These are phyloP conservation scores for Pipistrellus kuhlii DNA, from an alignment of 2,797 vertebrate genomes.

Conservation along the genomic window DNA sequence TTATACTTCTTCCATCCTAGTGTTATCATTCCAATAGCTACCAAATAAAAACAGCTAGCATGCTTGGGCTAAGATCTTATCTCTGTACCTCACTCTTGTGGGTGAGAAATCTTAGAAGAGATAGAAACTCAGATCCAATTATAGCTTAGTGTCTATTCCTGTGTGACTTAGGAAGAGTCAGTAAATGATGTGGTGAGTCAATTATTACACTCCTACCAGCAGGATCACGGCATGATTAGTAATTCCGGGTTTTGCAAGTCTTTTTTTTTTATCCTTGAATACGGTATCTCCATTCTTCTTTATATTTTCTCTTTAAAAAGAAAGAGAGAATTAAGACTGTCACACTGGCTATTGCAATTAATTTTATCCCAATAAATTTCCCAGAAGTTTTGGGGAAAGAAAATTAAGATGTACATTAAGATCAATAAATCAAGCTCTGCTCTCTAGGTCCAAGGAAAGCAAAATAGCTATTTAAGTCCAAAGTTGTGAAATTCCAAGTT, in stretches of 20 bases:
- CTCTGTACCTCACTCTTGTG: background rate
- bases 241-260: conserved; percentile 1
- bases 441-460: background rate
- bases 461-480: background rate
- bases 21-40: background rate
- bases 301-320: background rate
- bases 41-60: conserved; percentile 1
- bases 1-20: background rate
- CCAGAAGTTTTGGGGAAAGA: background rate
- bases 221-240: conserved; percentile 1
- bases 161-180: conserved; percentile 22
- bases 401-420: conserved; percentile 39
- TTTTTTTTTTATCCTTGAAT: conserved; percentile 17
- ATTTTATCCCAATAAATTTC: conserved; percentile 43
- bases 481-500: conserved; percentile 55
- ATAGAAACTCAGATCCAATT: background rate
- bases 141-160: background rate
- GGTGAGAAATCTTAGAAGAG: background rate
- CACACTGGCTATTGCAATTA: background rate
- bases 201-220: background rate
- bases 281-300: background rate
- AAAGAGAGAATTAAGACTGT: background rate
- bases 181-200: conserved; percentile 42
- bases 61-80: background rate
- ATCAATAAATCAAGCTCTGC: background rate